phyloP scores from a whole-genome alignment of 2,888 invertebrate species.

The Heliconius ethilla region DNA sequence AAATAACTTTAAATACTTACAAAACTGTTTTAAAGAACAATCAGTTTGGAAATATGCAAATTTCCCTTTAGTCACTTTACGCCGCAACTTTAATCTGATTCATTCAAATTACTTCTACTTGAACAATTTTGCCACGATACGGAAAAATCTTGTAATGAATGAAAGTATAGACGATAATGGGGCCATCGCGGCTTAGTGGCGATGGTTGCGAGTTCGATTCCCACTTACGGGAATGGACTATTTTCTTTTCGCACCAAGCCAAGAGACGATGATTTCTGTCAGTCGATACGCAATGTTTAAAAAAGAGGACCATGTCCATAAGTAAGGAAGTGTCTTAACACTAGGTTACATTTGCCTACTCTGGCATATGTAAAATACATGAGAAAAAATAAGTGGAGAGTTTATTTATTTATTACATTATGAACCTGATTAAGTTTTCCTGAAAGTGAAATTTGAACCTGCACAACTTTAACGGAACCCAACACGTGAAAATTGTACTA shows the following conservation, averaged over 20 bases:
- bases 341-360: no score
- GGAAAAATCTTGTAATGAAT: slow-evolving; percentile 31
- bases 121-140: slow-evolving; percentile 37
- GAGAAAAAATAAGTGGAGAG: no score
- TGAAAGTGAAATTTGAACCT: no score
- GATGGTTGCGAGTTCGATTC: neutral
- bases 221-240: neutral
- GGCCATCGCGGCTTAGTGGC: no score
- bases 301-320: neutral
- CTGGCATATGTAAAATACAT: neutral
- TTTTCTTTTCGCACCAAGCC: neutral
- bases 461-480: no score
- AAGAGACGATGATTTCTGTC: neutral
- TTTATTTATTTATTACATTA: no score
- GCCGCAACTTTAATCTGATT: slow-evolving; percentile 79
- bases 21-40: slow-evolving; percentile 74
- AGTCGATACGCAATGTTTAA: neutral
- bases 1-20: slow-evolving; percentile 61
- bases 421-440: neutral
- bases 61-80: slow-evolving; percentile 80
- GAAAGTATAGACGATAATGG: neutral
- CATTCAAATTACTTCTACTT: slow-evolving; percentile 77
- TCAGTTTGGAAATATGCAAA: slow-evolving; percentile 80
- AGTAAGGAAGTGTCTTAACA: no score
- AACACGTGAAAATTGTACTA: neutral